Conservation (phyloP, 2,797 vertebrate genomes). For the Ambastaia sidthimunki region DNA sequence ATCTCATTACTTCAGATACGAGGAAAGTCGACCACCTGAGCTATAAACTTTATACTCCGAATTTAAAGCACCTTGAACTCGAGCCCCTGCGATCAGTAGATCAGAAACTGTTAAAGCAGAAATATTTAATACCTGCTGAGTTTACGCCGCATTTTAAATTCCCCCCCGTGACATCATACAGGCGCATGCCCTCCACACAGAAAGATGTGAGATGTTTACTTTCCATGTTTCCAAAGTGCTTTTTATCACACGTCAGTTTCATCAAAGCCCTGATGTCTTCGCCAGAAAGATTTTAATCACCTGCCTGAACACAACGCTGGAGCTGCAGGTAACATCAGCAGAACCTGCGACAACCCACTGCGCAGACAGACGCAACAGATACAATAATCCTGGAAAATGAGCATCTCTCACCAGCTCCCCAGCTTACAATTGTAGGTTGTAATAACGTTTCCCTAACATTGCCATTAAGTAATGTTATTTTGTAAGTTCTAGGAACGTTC, state of each 20-base stretch:
- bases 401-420: background rate
- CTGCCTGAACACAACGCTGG: conserved; percentile 14
- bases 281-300: conserved; percentile 49
- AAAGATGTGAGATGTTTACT: conserved; percentile 40
- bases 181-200: conserved; percentile 10
- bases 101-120: conserved; percentile 48
- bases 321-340: conserved; percentile 21
- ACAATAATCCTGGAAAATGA: conserved; percentile 10
- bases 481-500: too few species aligned
- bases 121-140: conserved; percentile 55
- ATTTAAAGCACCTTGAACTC: conserved; percentile 20
- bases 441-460: background rate
- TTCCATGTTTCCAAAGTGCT: conserved; percentile 13
- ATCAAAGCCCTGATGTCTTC: conserved; percentile 27
- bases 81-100: conserved; percentile 22
- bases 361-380: background rate
- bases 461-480: too few species aligned
- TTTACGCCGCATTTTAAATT: conserved; percentile 46
- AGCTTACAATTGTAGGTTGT: background rate
- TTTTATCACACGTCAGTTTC: conserved; percentile 46
- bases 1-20: conserved; percentile 52
- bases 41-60: conserved; percentile 51
- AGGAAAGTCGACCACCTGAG: conserved; percentile 54
- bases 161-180: conserved; percentile 43
- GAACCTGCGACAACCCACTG: background rate